Percentiles rank a stretch among this genome's conserved stretches.
Conservation (phyloP, 2,888 invertebrate genomes). For the Tetheella fluctuosa region DNA sequence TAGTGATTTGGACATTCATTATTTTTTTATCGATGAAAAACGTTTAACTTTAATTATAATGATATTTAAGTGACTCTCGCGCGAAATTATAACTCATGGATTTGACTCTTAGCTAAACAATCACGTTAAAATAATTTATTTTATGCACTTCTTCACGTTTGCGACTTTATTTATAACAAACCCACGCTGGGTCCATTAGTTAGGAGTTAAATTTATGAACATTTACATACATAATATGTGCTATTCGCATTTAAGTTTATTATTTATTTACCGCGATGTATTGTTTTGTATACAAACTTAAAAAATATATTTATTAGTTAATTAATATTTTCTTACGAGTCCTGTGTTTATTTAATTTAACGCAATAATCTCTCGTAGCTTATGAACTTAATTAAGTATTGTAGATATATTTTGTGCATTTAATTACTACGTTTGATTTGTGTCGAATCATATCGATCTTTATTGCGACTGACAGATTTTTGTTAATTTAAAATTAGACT, state of each 20-base stretch:
- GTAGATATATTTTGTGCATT: slow-evolving; percentile 59
- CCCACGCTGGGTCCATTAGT: not conserved
- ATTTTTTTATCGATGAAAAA: not conserved
- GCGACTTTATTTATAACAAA: not conserved
- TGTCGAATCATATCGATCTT: slow-evolving; percentile 44
- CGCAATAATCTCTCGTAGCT: slow-evolving; percentile 47
- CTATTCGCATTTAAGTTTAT: slow-evolving; percentile 35
- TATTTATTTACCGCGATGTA: slow-evolving; percentile 39
- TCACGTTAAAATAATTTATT: not conserved
- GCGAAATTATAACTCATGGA: not conserved
- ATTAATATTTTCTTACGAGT: slow-evolving; percentile 28
- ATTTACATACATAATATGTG: slow-evolving; percentile 16
- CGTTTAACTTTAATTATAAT: not conserved
- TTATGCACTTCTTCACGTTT: not conserved
- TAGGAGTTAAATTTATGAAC: slow-evolving; percentile 9
- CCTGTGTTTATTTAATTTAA: slow-evolving; percentile 38
- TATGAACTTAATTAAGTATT: slow-evolving; percentile 31
- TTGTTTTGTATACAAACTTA: slow-evolving; percentile 21
- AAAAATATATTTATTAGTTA: slow-evolving; percentile 31
- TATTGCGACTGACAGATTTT: slow-evolving; percentile 52
- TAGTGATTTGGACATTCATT: slow-evolving; percentile 1
- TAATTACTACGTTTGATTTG: slow-evolving; percentile 41
- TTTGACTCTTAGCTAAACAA: not conserved
- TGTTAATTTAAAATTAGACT: slow-evolving; percentile 49
- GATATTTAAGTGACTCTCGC: not conserved